Conservation (phyloP, 2,888 invertebrate genomes). For the Rotaria magnacalcarata region DNA sequence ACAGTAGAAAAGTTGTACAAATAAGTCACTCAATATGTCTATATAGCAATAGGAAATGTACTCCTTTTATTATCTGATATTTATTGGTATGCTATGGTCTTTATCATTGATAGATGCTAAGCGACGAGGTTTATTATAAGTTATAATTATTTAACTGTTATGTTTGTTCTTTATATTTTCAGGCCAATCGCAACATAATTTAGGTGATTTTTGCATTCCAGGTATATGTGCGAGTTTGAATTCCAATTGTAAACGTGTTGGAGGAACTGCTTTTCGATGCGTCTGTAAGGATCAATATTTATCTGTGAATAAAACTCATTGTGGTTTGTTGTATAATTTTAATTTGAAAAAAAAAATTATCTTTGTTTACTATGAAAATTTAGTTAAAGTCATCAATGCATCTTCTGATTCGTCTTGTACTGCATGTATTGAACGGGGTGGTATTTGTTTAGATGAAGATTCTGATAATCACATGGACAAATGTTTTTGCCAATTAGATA, state of each 20-base stretch:
- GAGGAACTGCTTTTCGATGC: conserved; percentile 38
- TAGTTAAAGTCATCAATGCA: conserved; percentile 6
- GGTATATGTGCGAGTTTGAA: conserved; percentile 40
- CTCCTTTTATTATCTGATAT: background rate
- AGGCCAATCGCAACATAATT: conserved; percentile 34
- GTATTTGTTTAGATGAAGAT: conserved; percentile 44
- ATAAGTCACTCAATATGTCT: background rate
- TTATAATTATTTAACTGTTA: too few species aligned
- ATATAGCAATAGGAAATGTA: background rate
- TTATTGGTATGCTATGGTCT: background rate
- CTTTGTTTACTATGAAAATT: background rate
- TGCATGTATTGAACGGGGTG: conserved; percentile 37
- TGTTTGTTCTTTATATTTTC: background rate
- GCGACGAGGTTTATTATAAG: background rate
- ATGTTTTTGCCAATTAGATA: conserved; percentile 44
- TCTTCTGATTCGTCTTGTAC: conserved; percentile 14
- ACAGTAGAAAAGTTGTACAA: background rate
- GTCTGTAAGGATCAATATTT: conserved; percentile 42
- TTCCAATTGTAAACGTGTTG: conserved; percentile 45
- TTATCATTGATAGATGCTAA: background rate
- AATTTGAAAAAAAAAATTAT: too few species aligned
- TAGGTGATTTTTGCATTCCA: conserved; percentile 44
- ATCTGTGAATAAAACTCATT: conserved; percentile 45
- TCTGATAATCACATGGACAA: conserved; percentile 38
- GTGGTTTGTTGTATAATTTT: conserved; percentile 12